Base-by-base conservation (phyloP, 2,797 vertebrate genomes). In the Austrolebias charrua region DNA sequence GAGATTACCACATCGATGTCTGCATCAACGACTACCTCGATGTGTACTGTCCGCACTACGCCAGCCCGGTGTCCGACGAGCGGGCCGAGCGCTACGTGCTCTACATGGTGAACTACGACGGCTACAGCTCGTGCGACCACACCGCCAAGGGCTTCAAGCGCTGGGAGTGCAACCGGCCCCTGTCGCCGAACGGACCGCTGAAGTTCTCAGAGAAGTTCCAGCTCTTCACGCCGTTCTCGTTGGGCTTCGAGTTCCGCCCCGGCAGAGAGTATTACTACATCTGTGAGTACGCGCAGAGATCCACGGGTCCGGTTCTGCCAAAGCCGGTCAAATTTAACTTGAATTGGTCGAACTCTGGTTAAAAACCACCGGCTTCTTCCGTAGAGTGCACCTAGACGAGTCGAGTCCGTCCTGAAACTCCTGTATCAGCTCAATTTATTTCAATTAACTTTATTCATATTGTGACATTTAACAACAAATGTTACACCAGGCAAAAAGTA, bases 141-240 rank as follows among this genome's bases (percentile, higher is more conserved):
- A 98, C 95, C 9, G 94, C 96, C 70, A 98, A 98, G 83, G 97
- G 97, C 53, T 99, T 99, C 93, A 98, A 98, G 79, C 95, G 97
- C 83, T 99, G 97, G 97, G 97, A 99, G 86, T 99, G 97, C 89
- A 98, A 99, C 92, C 86, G 96, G 57, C 97, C 97, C 0, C 93
- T 95, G 82, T 95, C 96, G 1, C 94, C 96, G 0, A 98, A 96
- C 14, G 97, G 97, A 72, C 96, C 97, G 0, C 92, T 98, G 73
- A 98, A 98, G 91, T 99, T 99, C 92, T 98, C 97, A 0, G 98
- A 99, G 89, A 99, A 99, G 88, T 99, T 98, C 90, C 98, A 98
- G 87, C 97, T 98, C 87, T 99, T 99, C 84, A 99, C 97, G 0
- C 98, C 97, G 12, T 99, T 99, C 91, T 99, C 97, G 0, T 89